Evolutionary conservation across 53 echinoderm and acorn worm genomes (phyloP).

Genomic region (Glandiceps talaboti): DNA sequence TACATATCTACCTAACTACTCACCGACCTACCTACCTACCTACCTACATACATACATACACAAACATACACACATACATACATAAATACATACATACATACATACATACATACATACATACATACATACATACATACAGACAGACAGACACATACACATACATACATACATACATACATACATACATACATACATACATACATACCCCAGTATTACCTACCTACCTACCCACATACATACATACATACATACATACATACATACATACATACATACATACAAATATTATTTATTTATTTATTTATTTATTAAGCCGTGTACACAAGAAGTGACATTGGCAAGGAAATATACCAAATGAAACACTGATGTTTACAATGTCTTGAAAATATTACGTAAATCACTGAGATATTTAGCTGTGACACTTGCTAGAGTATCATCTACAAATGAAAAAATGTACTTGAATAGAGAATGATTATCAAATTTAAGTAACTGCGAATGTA

Average conservation of each 20-base stretch:
- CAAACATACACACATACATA: background rate
- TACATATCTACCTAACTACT: too few relatives aligned
- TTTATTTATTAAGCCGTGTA: too few relatives aligned
- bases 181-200: background rate
- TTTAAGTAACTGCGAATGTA: too few relatives aligned
- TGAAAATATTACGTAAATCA: too few relatives aligned
- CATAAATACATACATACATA: background rate
- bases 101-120: background rate
- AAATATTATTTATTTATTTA: too few relatives aligned
- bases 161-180: background rate
- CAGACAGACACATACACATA: background rate
- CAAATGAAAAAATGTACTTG: too few relatives aligned
- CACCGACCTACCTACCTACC: background rate
- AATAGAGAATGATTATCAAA: too few relatives aligned
- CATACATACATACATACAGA: background rate
- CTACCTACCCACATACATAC: background rate
- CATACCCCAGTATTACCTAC: background rate
- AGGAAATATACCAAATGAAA: too few relatives aligned
- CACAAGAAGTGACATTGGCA: too few relatives aligned
- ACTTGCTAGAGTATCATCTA: too few relatives aligned
- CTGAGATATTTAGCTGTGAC: too few relatives aligned
- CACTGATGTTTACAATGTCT: too few relatives aligned
- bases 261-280: background rate
- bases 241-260: background rate
- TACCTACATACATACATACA: background rate